phyloP scores from a whole-genome alignment of 2,797 vertebrate genomes.

The Enteromius radiatus region DNA sequence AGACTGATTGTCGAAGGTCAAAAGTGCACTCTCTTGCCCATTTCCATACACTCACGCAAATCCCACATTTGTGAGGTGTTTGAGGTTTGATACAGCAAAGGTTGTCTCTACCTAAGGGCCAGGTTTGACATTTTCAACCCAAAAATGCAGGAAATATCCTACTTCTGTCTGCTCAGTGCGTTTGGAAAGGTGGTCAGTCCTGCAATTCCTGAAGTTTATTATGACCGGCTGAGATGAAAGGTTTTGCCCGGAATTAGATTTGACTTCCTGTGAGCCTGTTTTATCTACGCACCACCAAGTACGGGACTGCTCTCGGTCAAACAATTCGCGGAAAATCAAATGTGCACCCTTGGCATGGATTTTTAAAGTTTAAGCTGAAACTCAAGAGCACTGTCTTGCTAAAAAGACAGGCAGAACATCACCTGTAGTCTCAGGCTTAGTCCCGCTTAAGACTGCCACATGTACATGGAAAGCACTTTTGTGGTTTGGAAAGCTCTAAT shows the following conservation, averaged over 20 bases:
- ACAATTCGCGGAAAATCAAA: slow-evolving; percentile 39
- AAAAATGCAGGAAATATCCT: slow-evolving; percentile 49
- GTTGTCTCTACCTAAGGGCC: slow-evolving; percentile 59
- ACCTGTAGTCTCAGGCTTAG: slow-evolving; percentile 14
- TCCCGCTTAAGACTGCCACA: slow-evolving; percentile 11
- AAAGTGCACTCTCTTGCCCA: background rate
- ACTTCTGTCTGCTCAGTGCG: slow-evolving; percentile 43
- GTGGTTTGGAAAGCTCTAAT: background rate
- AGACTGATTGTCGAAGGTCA: background rate
- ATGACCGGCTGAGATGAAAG: slow-evolving; percentile 55
- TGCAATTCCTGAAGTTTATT: slow-evolving; percentile 44
- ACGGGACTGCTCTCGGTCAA: slow-evolving; percentile 28
- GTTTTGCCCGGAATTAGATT: slow-evolving; percentile 32
- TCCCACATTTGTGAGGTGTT: slow-evolving; percentile 40
- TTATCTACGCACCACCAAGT: slow-evolving; percentile 46
- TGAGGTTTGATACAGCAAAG: slow-evolving; percentile 52
- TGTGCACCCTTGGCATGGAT: slow-evolving; percentile 34
- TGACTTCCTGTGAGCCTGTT: slow-evolving; percentile 38
- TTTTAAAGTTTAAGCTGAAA: slow-evolving; percentile 44
- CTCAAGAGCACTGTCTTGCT: slow-evolving; percentile 8
- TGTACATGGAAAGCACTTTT: slow-evolving; percentile 26
- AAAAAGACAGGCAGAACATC: slow-evolving; percentile 44
- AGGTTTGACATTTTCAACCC: slow-evolving; percentile 60
- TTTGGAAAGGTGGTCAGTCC: slow-evolving; percentile 29
- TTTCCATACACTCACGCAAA: slow-evolving; percentile 8